Base-by-base conservation (phyloP, 2,797 vertebrate genomes). In the Cygnus olor region DNA sequence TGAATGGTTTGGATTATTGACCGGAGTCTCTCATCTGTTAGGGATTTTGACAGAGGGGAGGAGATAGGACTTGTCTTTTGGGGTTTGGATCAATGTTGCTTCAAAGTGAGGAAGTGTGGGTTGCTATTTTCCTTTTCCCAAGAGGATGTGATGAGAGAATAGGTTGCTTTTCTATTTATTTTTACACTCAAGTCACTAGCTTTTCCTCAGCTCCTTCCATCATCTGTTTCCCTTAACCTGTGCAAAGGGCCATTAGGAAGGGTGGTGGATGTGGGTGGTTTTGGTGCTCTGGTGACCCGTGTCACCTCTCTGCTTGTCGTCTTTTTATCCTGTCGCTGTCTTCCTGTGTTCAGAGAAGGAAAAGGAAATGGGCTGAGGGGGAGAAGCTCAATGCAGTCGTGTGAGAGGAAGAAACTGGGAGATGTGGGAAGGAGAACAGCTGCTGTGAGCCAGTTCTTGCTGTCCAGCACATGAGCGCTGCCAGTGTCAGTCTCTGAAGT, bases 401-500 rank as follows among this genome's bases (percentile, higher is more conserved):
- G 25, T n/a, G 38, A 74, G 73, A 72, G 70, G 56, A 92, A 90
- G n/a, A 38, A 84, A 20, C 34, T 0, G 9, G 76, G 73, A 57
- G 25, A 15, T 0, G 0, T 2, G 21, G 24, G 66, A 40, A 56
- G 32, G 61, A 17, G 47, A 73, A 12, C 36, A 19, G 25, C 19
- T 54, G 24, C 34, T 6, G 1, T 30, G 47, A 71, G 40, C 14
- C 0, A 0, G 22, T 56, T 84, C 28, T 64, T 70, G 17, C 28
- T 18, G 10, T 54, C 20, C 49, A 40, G 9, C 19, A 49, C 25
- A 4, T 61, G 57, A 4, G 30, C 66, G 14, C 19, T 85, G 58
- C 53, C 42, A 6, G 0, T 21, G 28, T 14, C 66, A 21, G 27
- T 25, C 25, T 76, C 58, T 38, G 42, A 45, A 63, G 6, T 14